Evolutionary conservation across 2,888 invertebrate genomes (phyloP).

Genomic region (Chaitophorus viminalis): DNA sequence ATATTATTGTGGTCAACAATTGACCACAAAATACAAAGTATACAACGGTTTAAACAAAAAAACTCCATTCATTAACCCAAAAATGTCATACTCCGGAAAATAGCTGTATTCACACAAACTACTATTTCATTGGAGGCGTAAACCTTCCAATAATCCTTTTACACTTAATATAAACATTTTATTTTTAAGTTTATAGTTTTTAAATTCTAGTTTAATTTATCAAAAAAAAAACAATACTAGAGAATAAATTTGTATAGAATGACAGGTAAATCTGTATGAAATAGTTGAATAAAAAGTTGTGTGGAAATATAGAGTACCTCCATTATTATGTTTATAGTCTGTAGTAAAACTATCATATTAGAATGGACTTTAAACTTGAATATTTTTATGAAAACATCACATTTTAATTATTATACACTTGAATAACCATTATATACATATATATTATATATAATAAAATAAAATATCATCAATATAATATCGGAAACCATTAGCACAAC

Average conservation of each 20-base stretch:
- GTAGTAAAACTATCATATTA: conserved; percentile 11
- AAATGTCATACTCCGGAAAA: not conserved
- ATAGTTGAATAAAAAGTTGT: too few relatives aligned
- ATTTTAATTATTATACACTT: too few relatives aligned
- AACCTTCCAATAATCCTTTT: not conserved
- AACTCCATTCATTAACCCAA: not conserved
- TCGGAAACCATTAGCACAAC: not conserved
- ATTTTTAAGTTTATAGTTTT: too few relatives aligned
- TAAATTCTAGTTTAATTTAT: too few relatives aligned
- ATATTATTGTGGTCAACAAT: not conserved
- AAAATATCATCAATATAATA: too few relatives aligned
- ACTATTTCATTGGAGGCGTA: not conserved
- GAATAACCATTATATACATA: too few relatives aligned
- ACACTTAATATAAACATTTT: too few relatives aligned
- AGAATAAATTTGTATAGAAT: too few relatives aligned
- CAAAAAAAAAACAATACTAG: too few relatives aligned
- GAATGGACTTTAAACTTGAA: conserved; percentile 13
- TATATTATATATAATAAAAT: too few relatives aligned
- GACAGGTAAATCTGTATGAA: too few relatives aligned
- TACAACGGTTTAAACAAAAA: not conserved
- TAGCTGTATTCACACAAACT: not conserved
- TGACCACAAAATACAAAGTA: not conserved
- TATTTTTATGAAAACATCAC: not conserved
- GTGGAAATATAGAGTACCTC: too few relatives aligned
- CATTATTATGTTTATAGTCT: conserved; percentile 20